Percentiles rank a stretch among this genome's conserved stretches.
These are phyloP conservation scores for Gephyroberyx darwinii DNA, from an alignment of 2,797 vertebrate species.

Conservation along the genomic window DNA sequence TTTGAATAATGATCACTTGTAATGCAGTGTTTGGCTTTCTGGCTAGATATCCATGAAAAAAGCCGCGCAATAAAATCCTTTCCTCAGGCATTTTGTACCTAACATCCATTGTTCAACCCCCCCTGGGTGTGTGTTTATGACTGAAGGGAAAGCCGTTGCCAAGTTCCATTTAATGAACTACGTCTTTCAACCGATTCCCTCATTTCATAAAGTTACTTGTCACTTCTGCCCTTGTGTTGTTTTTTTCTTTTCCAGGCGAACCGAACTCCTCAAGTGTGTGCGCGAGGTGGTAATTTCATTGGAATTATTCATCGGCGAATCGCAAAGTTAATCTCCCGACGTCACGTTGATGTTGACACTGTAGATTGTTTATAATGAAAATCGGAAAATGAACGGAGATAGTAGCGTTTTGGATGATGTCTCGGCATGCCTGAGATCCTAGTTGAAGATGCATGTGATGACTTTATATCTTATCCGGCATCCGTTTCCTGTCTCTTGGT, in stretches of 20 bases:
- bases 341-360: slow-evolving; percentile 22
- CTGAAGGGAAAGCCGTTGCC: slow-evolving; percentile 56
- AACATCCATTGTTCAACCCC: slow-evolving; percentile 51
- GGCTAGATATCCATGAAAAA: slow-evolving; percentile 26
- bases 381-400: not conserved
- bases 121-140: slow-evolving; percentile 55
- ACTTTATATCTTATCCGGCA: not conserved
- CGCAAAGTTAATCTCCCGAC: slow-evolving; percentile 6
- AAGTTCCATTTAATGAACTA: slow-evolving; percentile 71
- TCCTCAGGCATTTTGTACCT: slow-evolving; percentile 57
- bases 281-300: slow-evolving; percentile 29
- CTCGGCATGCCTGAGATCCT: not conserved
- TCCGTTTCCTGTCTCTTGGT: not conserved
- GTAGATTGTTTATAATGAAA: slow-evolving; percentile 22
- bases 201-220: slow-evolving; percentile 52
- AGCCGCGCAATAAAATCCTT: slow-evolving; percentile 56
- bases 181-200: slow-evolving; percentile 54
- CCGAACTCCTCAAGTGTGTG: slow-evolving; percentile 25
- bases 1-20: slow-evolving; percentile 55
- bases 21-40: slow-evolving; percentile 40
- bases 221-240: slow-evolving; percentile 33
- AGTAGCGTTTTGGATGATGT: not conserved
- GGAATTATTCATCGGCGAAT: slow-evolving; percentile 35
- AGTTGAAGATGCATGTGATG: not conserved
- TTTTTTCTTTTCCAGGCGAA: slow-evolving; percentile 21